Base-by-base conservation (phyloP, 2,888 invertebrate species). In the Augochlorella aurata region DNA sequence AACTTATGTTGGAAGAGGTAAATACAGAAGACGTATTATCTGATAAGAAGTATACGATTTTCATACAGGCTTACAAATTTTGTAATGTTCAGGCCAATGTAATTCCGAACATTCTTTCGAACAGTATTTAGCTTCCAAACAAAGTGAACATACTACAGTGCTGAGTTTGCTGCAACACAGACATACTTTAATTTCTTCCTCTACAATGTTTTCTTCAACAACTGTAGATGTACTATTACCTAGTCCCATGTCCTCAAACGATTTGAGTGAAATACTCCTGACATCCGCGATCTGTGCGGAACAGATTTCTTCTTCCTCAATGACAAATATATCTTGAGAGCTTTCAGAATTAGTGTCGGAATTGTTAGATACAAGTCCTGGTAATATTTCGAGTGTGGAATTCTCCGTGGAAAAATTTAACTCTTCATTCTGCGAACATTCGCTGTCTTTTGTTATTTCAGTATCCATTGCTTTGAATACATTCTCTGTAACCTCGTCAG, bases 71-170 rank as follows among this genome's bases (percentile, higher is more conserved):
- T 79, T 85, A 75, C 91, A 91, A 7, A 79, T 74, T 10, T 78
- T 73, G 61, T 89, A 74, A 83, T 91, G 91, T 38, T 74, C 58
- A 1, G 21, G 29, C 91, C 91, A 91, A 67, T 91, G 84, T 16
- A 70, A 52, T 44, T 78, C 68, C 10, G 83, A 85, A 58, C 91
- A 91, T 44, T 72, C 54, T 71, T 80, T 52, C 0, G 88, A 88
- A 58, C 91, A 91, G 67, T 91, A 91, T 73, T 75, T 81, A 44
- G 91, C 89, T n/a, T 76, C 74, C 18, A 80, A 81, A 70, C 91
- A 91, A 18, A 50, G 50, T 10, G 76, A 80, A 65, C 91, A 91
- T 21, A 73, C 83, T 24, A 91, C 83, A 1, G 69, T 78, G 45
- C 90, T 88, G 7, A 67, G 72, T 68, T 84, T 72, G 9, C 78